phyloP scores from a whole-genome alignment of 2,797 vertebrate species.

The Xiphophorus birchmanni region DNA sequence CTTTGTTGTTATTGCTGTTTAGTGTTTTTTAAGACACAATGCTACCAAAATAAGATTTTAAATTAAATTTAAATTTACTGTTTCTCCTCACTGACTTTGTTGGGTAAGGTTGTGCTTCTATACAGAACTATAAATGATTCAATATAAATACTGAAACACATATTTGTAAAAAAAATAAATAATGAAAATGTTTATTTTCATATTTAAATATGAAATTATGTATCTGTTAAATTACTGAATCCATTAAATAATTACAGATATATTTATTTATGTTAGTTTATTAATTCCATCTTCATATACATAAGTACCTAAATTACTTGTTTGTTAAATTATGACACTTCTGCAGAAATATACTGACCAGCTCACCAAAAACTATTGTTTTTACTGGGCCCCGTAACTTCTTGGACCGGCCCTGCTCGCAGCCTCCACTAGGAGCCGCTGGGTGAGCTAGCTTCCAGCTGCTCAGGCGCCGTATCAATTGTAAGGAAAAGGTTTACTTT shows the following conservation, averaged over 20 bases:
- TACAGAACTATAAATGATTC: background rate
- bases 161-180: background rate
- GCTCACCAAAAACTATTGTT: background rate
- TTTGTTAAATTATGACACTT: background rate
- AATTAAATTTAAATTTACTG: background rate
- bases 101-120: background rate
- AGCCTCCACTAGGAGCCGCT: slow-evolving; percentile 54
- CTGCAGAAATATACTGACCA: background rate
- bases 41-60: background rate
- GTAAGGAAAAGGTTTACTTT: slow-evolving; percentile 46
- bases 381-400: background rate
- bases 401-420: background rate
- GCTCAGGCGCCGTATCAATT: slow-evolving; percentile 34
- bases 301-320: background rate
- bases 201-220: background rate
- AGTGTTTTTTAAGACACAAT: background rate
- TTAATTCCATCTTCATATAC: background rate
- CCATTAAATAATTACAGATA: background rate
- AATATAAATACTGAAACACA: background rate
- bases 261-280: background rate
- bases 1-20: background rate
- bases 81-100: background rate
- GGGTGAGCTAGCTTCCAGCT: background rate
- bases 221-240: background rate
- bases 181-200: background rate